phyloP scores from a whole-genome alignment of 2,113 vertebrate species.

The Neotoma lepida region DNA sequence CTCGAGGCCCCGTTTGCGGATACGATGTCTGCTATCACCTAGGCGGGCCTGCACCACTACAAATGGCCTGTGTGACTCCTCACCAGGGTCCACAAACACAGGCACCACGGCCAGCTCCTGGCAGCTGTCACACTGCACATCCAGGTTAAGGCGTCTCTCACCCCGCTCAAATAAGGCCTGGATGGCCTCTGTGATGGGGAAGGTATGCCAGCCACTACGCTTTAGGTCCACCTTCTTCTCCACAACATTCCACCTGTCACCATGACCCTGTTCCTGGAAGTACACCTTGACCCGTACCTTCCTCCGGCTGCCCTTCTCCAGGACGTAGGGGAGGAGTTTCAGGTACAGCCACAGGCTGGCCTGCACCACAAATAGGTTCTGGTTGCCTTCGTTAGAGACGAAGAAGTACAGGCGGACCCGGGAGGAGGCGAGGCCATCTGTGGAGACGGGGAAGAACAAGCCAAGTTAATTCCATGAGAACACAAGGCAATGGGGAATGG shows the following conservation, averaged over 20 bases:
- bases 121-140: slow-evolving; percentile 95
- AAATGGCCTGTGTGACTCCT: slow-evolving; percentile 97
- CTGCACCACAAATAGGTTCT: slow-evolving; percentile 96
- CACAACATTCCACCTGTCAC: slow-evolving; percentile 91
- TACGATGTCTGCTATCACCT: slow-evolving; percentile 95
- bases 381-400: slow-evolving; percentile 98
- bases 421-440: slow-evolving; percentile 92
- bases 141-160: slow-evolving; percentile 93
- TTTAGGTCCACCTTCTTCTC: slow-evolving; percentile 98
- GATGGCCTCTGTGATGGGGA: slow-evolving; percentile 95
- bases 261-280: slow-evolving; percentile 90
- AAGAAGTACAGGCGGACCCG: slow-evolving; percentile 94
- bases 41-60: slow-evolving; percentile 95
- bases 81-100: slow-evolving; percentile 92
- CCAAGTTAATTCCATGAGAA: slow-evolving; percentile 82
- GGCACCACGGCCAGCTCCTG: slow-evolving; percentile 91
- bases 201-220: slow-evolving; percentile 98
- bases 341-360: slow-evolving; percentile 98
- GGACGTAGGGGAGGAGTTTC: slow-evolving; percentile 92
- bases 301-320: slow-evolving; percentile 93
- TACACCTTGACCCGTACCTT: slow-evolving; percentile 96
- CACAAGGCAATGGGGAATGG: slow-evolving; percentile 64
- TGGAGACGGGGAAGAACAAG: slow-evolving; percentile 80
- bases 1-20: slow-evolving; percentile 97
- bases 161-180: slow-evolving; percentile 92